Percentiles rank a stretch among this genome's conserved stretches.
Evolutionary conservation across 2,797 vertebrate species (phyloP).

Genomic region (Mycteria americana): DNA sequence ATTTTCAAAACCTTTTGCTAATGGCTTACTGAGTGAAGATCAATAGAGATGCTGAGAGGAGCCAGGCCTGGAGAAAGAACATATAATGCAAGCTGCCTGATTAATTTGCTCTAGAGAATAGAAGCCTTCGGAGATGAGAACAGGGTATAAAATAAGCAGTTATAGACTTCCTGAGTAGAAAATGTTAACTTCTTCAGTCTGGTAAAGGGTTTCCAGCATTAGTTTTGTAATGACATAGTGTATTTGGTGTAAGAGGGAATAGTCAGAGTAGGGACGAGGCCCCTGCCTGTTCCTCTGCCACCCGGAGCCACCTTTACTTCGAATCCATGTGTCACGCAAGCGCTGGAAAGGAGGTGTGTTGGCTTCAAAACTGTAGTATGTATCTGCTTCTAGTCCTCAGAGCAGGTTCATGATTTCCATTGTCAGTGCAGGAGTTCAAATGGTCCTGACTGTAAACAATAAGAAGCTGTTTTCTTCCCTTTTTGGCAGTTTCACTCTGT

Average conservation of each 20-base stretch:
- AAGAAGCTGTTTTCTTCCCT: background rate
- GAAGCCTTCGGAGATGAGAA: constrained; percentile 60
- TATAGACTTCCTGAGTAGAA: constrained; percentile 1
- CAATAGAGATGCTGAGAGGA: constrained; percentile 53
- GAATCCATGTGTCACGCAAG: rapidly evolving
- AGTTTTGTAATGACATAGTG: background rate
- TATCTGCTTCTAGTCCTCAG: background rate
- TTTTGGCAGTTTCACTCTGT: background rate
- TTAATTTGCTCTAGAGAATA: constrained; percentile 62
- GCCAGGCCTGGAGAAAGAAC: constrained; percentile 50
- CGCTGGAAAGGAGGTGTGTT: background rate
- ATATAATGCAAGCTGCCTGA: constrained; percentile 43
- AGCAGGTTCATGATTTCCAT: background rate
- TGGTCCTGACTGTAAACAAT: background rate
- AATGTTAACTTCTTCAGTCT: constrained; percentile 28
- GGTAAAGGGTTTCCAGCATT: background rate
- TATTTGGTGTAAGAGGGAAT: background rate
- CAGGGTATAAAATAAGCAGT: constrained; percentile 43
- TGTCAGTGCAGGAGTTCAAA: background rate
- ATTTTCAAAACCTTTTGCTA: constrained; percentile 54
- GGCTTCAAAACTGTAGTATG: background rate
- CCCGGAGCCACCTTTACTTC: background rate
- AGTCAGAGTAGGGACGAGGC: background rate
- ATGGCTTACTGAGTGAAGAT: constrained; percentile 59
- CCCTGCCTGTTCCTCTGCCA: background rate